Evolutionary conservation across 2,113 vertebrate genomes (phyloP), one percentile per base, ranked within the genome.

Genomic region (Rhynchopsitta pachyrhyncha): DNA sequence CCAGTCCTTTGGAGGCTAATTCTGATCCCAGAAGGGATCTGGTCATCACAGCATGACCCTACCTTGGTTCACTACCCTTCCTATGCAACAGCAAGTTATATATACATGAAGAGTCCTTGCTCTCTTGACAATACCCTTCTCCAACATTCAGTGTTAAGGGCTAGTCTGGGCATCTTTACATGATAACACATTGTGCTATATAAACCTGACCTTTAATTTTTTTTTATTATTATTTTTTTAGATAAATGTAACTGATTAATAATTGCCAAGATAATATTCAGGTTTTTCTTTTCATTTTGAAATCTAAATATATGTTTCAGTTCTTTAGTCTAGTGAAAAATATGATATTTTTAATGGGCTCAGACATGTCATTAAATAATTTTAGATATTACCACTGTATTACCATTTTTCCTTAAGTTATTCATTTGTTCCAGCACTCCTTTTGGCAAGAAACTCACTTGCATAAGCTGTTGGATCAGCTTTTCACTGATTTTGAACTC

Each of bases 381-480:
- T 88, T 82, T 79, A 82, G 82, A 89, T 66, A 41, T 77, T 67
- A 66, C 70, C 37, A 66, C 53, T 67, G 20, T 67, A 84, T 78
- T 75, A 46, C 23, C n/a, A 29, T 80, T 90, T 92, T 91, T 85
- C 67, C 90, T 85, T 79, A 82, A 93, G 86, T 67, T 91, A 95
- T 90, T 93, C 1, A 82, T 95, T 94, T 85, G 44, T 90, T 93
- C 67, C 90, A 95, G 81, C n/a, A 69, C 63, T 95, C 84, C 59
- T 93, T 96, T 95, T 97, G 93, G 90, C 94, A 96, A 67, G 90
- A 85, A 77, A 82, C 70, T 76, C 53, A 82, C 89, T 97, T 94
- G 95, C 95, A 92, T 93, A 96, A 96, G 67, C 52, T 92, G 15
- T 92, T 96, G 84, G 93, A 95, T 84, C 69, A 95, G 93, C 77